phyloP scores from a whole-genome alignment of 1,140 invertebrate genomes.

The Procambarus virginalis region DNA sequence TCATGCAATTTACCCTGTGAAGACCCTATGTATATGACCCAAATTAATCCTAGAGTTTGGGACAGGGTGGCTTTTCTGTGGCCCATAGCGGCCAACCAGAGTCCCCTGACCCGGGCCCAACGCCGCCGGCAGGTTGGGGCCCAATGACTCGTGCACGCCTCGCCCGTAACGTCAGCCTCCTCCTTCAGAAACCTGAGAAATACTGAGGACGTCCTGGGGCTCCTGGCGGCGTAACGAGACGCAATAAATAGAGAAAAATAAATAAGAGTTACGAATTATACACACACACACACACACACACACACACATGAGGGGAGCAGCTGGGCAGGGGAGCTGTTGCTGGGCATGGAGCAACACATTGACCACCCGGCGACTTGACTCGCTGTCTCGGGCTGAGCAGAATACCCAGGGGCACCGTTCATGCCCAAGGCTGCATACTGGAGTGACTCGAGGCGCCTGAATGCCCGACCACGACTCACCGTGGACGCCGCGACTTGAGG shows the following conservation, averaged over 20 bases:
- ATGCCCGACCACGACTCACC: constrained; percentile 51
- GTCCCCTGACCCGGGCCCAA: constrained; percentile 11
- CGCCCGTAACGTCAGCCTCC: too few species aligned
- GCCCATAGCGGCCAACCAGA: neutral
- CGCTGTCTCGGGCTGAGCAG: constrained; percentile 8
- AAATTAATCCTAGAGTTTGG: constrained; percentile 20
- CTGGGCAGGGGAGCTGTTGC: too few species aligned
- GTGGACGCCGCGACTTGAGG: constrained; percentile 39
- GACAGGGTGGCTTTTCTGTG: too few species aligned
- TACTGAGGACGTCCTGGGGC: constrained; percentile 33
- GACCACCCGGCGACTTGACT: constrained; percentile 35
- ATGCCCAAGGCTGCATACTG: constrained; percentile 19
- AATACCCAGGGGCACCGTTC: constrained; percentile 23
- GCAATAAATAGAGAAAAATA: constrained; percentile 1
- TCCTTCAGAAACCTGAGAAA: too few species aligned
- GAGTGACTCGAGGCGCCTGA: constrained; percentile 60
- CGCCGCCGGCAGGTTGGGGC: constrained; percentile 23
- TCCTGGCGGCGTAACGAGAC: neutral
- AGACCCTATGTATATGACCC: constrained; percentile 8
- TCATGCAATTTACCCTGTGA: neutral
- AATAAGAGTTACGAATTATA: neutral
- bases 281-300: too few species aligned
- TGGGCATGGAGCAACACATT: neutral
- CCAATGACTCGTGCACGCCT: too few species aligned
- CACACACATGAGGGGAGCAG: neutral